phyloP scores from a whole-genome alignment of 2,888 invertebrate species.

The Morpho achilles region DNA sequence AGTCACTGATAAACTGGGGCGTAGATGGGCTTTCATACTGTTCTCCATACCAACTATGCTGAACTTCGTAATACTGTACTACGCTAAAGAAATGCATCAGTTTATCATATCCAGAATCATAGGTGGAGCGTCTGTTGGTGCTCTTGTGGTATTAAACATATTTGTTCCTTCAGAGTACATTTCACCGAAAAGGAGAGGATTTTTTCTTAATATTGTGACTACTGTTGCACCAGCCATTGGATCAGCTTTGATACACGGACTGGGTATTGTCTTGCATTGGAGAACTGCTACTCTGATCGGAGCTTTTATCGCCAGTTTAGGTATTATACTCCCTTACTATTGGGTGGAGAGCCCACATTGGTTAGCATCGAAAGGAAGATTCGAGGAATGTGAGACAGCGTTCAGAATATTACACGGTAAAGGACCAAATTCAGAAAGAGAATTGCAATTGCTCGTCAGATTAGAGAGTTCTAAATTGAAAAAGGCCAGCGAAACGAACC shows the following conservation, averaged over 20 bases:
- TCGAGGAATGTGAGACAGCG: slow-evolving; percentile 29
- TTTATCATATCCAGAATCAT: slow-evolving; percentile 1
- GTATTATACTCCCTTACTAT: slow-evolving; percentile 29
- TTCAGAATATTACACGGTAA: slow-evolving; percentile 29
- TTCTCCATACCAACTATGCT: background rate
- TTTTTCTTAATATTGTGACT: background rate
- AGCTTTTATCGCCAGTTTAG: slow-evolving; percentile 25
- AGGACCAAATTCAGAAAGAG: too few relatives aligned
- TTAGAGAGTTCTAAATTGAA: too few relatives aligned
- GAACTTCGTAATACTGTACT: slow-evolving; percentile 4
- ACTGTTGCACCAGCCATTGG: slow-evolving; percentile 14
- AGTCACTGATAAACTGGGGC: slow-evolving; percentile 1
- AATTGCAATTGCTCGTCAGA: too few relatives aligned
- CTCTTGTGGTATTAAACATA: background rate
- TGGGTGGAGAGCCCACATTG: slow-evolving; percentile 27
- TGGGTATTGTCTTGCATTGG: slow-evolving; percentile 32
- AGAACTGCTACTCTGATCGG: slow-evolving; percentile 30
- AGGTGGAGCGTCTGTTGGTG: background rate
- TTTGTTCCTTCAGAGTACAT: background rate
- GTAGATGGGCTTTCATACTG: background rate
- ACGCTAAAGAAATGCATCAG: background rate
- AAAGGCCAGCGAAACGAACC: too few relatives aligned
- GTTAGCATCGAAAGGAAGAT: too few relatives aligned
- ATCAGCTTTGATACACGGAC: slow-evolving; percentile 26
- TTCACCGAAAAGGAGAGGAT: background rate